A percentile compares a stretch with the other conserved stretches of the same genome.
Evolutionary conservation across 2,888 invertebrate genomes (phyloP).

Genomic region (Cataglyphis altisquamis): DNA sequence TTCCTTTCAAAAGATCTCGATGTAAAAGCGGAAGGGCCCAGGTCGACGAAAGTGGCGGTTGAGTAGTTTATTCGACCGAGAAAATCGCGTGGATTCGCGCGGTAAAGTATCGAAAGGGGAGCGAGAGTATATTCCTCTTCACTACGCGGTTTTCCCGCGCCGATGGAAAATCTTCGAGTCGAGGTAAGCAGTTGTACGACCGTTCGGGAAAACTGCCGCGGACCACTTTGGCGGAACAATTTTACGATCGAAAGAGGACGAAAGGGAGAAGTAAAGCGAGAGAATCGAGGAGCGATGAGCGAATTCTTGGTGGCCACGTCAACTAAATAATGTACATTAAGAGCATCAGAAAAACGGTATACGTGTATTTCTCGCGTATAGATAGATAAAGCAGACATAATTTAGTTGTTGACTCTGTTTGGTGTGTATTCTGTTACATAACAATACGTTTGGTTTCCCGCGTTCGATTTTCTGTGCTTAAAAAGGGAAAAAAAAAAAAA

Average conservation of each 20-base stretch:
- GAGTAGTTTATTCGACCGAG: slow-evolving; percentile 39
- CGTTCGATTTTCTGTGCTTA: neutral
- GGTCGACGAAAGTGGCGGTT: neutral
- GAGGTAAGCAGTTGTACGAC: slow-evolving; percentile 67
- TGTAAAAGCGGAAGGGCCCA: neutral
- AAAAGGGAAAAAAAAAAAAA: neutral
- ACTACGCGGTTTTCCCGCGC: slow-evolving; percentile 41
- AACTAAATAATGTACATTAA: slow-evolving; percentile 34
- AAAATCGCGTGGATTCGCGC: slow-evolving; percentile 49
- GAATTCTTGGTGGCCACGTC: slow-evolving; percentile 14
- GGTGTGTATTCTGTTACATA: neutral
- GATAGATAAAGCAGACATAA: neutral
- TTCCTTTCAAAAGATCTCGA: slow-evolving; percentile 17
- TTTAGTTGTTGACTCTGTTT: neutral
- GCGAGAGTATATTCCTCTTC: slow-evolving; percentile 42
- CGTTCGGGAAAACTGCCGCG: slow-evolving; percentile 70
- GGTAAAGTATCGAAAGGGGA: slow-evolving; percentile 52
- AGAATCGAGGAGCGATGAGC: neutral
- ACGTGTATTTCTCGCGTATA: neutral
- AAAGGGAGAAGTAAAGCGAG: slow-evolving; percentile 43
- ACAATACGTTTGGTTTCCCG: neutral
- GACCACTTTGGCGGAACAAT: slow-evolving; percentile 66
- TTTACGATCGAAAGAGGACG: slow-evolving; percentile 62
- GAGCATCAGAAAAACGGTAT: neutral
- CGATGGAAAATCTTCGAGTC: slow-evolving; percentile 62